Evolutionary conservation across 1,140 invertebrate genomes (phyloP).

Genomic region (Plectrocnemia conspersa): DNA sequence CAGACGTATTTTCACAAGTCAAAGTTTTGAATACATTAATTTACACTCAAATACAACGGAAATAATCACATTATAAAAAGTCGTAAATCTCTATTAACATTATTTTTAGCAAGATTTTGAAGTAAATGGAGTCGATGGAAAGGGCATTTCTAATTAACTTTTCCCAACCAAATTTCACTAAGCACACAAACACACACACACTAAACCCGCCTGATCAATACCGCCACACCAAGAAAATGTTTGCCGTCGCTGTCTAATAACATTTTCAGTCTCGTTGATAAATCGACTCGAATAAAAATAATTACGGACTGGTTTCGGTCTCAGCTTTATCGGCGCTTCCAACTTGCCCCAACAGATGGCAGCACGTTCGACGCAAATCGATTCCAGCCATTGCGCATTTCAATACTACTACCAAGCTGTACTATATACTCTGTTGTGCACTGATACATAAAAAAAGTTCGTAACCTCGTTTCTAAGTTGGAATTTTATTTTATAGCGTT

Average conservation of each 20-base stretch:
- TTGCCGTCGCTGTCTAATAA: too few species aligned
- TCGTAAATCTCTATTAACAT: too few species aligned
- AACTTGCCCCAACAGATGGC: background rate
- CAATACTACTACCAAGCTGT: background rate
- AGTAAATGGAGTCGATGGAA: background rate
- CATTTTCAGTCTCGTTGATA: too few species aligned
- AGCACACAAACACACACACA: background rate
- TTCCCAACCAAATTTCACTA: background rate
- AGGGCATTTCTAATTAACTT: background rate
- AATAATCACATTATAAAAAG: too few species aligned
- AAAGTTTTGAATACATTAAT: too few species aligned
- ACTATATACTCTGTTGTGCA: too few species aligned
- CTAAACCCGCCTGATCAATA: background rate
- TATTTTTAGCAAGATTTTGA: too few species aligned
- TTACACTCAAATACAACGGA: too few species aligned
- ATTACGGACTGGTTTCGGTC: conserved; percentile 1
- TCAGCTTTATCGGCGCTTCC: background rate
- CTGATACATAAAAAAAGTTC: too few species aligned
- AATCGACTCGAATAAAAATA: too few species aligned
- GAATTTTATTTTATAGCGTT: background rate
- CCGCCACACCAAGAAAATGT: background rate
- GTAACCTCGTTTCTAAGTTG: too few species aligned
- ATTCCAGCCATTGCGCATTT: conserved; percentile 3
- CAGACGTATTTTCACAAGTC: too few species aligned
- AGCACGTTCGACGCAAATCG: background rate